Conservation (phyloP, 2,888 invertebrate species). For the Euspilapteryx auroguttella region DNA sequence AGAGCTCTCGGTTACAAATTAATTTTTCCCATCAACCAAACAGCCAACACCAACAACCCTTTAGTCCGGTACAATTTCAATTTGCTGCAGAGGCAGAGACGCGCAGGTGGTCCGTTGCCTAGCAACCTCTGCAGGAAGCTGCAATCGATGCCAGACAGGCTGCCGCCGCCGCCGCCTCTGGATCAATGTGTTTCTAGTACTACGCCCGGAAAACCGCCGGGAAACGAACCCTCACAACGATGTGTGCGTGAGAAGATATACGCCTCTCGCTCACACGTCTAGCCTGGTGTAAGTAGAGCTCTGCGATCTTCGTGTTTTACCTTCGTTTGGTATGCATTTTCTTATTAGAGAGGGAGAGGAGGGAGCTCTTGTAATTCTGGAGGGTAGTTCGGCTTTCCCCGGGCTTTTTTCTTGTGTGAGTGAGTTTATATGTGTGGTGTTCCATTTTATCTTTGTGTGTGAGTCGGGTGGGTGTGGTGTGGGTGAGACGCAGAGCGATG, state of each 20-base stretch:
- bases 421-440: conserved; percentile 27
- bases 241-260: conserved; percentile 23
- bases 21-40: too few relatives aligned
- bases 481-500: neutral
- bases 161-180: conserved; percentile 27
- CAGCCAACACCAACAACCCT: too few relatives aligned
- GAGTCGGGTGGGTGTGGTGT: conserved; percentile 38
- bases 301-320: too few relatives aligned
- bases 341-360: conserved; percentile 10
- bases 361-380: conserved; percentile 20
- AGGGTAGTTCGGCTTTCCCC: conserved; percentile 21
- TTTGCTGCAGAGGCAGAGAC: too few relatives aligned
- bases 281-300: too few relatives aligned
- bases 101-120: conserved; percentile 35
- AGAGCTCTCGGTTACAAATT: too few relatives aligned
- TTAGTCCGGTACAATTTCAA: conserved; percentile 2
- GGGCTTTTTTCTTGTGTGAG: conserved; percentile 26
- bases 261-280: too few relatives aligned
- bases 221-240: conserved; percentile 27
- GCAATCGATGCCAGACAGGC: conserved; percentile 59
- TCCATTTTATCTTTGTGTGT: conserved; percentile 45
- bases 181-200: conserved; percentile 63
- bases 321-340: too few relatives aligned
- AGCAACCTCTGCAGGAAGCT: conserved; percentile 57
- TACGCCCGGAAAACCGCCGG: conserved; percentile 42